Conservation (phyloP, 64 coral and sea anemone genomes). For the Stylophora pistillata region DNA sequence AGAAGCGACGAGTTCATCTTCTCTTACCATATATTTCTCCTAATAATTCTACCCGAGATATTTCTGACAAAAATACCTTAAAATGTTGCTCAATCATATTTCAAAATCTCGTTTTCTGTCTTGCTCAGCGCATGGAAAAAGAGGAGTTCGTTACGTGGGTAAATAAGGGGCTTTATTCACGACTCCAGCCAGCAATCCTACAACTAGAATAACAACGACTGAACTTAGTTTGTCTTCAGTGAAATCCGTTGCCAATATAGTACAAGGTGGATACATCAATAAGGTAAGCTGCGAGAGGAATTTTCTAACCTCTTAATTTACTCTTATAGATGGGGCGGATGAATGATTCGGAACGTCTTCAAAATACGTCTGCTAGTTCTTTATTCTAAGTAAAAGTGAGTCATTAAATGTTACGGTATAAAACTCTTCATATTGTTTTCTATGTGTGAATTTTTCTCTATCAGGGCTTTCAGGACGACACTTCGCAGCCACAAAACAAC, state of each 20-base stretch:
- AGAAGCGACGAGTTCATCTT: not conserved
- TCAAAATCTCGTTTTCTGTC: not conserved
- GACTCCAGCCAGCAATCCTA: not conserved
- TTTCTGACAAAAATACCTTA: not conserved
- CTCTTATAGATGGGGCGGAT: too few relatives aligned
- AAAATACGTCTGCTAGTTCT: too few relatives aligned
- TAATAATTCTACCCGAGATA: too few relatives aligned
- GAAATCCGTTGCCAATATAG: not conserved
- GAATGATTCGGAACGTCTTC: too few relatives aligned
- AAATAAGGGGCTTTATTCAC: not conserved
- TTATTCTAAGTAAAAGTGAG: too few relatives aligned
- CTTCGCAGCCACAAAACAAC: too few relatives aligned
- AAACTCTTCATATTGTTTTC: too few relatives aligned
- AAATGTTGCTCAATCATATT: not conserved
- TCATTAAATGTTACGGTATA: too few relatives aligned
- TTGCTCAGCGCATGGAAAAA: not conserved
- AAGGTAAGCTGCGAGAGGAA: not conserved
- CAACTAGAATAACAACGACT: not conserved
- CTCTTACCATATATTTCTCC: too few relatives aligned
- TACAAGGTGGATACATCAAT: not conserved
- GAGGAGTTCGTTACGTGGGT: not conserved
- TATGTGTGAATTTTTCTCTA: too few relatives aligned
- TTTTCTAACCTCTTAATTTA: not conserved
- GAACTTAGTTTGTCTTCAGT: not conserved
- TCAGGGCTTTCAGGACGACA: too few relatives aligned